These are phyloP conservation scores for Hephaestus fuliginosus DNA, from an alignment of 2,797 vertebrate species.

Conservation along the genomic window DNA sequence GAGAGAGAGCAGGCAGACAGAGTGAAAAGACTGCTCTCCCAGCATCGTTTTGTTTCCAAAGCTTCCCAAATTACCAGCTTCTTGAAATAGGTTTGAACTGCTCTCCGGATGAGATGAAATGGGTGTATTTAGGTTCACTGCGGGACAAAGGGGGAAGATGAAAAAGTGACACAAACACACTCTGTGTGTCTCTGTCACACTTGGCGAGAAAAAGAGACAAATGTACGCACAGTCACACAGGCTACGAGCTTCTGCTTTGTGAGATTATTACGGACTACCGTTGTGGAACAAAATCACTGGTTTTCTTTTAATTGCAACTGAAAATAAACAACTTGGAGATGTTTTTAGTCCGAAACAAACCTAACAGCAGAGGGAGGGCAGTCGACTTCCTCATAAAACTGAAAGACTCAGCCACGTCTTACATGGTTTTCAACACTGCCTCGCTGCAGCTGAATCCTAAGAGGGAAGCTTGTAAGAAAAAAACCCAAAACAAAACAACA, in stretches of 20 bases:
- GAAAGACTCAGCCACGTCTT: slow-evolving; percentile 11
- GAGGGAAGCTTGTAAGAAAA: slow-evolving; percentile 14
- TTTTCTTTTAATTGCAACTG: slow-evolving; percentile 29
- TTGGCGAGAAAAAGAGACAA: not conserved
- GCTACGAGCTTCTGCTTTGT: not conserved
- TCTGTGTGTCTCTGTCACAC: slow-evolving; percentile 8
- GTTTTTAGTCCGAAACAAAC: not conserved
- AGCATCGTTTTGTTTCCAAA: slow-evolving; percentile 65
- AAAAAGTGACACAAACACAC: slow-evolving; percentile 36
- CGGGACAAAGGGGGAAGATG: slow-evolving; percentile 47
- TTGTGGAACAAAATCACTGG: slow-evolving; percentile 14
- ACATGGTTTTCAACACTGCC: not conserved
- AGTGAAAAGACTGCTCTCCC: slow-evolving; percentile 40
- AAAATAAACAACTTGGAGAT: not conserved
- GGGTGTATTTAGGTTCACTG: slow-evolving; percentile 56
- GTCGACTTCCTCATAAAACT: slow-evolving; percentile 7
- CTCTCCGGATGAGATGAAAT: slow-evolving; percentile 56
- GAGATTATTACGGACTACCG: slow-evolving; percentile 12
- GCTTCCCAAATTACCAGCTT: slow-evolving; percentile 76
- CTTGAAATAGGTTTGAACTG: slow-evolving; percentile 73
- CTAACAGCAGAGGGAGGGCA: not conserved
- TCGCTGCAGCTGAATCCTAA: slow-evolving; percentile 2
- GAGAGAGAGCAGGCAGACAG: slow-evolving; percentile 20
- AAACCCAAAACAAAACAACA: not conserved
- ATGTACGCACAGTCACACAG: slow-evolving; percentile 3